Base-by-base conservation (phyloP, 2,113 vertebrate genomes). In the Alethe castanea region DNA sequence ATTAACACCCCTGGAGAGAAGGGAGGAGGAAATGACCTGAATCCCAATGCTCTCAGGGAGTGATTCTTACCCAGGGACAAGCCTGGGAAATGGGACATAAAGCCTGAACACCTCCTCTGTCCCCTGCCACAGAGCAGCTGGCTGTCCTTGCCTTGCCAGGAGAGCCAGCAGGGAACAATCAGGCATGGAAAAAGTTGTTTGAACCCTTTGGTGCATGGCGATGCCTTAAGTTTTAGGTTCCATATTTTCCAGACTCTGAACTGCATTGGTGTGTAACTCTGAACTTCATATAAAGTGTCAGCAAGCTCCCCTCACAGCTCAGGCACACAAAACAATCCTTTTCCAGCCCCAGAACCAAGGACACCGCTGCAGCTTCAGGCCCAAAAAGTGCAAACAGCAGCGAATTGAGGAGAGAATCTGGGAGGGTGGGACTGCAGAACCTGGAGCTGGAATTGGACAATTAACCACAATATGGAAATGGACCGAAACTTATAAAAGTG, bases 1-100 rank as follows among this genome's bases (percentile, higher is more conserved):
- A 95, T 92, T 88, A 82, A 92, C 92, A 60, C 17, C 44, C 71
- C 40, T 13, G 0, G 48, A 52, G 57, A 72, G 76, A 65, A 86
- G 44, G 16, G 48, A 57, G 71, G 59, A 69, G 79, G 74, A 85
- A 92, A 76, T 78, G 2, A 73, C 36, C 31, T 13, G 42, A 74
- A 42, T 81, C 78, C 64, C 57, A 54, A 38, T 0, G 0, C 42
- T 78, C 60, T 45, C 69, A 28, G 3, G 2, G 56, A 7, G 4
- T 40, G 35, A 42, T 47, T 90, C 52, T 65, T 61, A 54, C n/a
- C 65, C 40, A 29, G n/a, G 87, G 62, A 56, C 26, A 60, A 69
- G 33, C 29, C 28, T 76, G 62, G 42, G 24, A 3, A 6, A 33
- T 42, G 40, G 44, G 60, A 86, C 22, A 57, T 31, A 16, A 65